Conservation (phyloP, 2,113 vertebrate genomes). For the Fregetta grallaria region DNA sequence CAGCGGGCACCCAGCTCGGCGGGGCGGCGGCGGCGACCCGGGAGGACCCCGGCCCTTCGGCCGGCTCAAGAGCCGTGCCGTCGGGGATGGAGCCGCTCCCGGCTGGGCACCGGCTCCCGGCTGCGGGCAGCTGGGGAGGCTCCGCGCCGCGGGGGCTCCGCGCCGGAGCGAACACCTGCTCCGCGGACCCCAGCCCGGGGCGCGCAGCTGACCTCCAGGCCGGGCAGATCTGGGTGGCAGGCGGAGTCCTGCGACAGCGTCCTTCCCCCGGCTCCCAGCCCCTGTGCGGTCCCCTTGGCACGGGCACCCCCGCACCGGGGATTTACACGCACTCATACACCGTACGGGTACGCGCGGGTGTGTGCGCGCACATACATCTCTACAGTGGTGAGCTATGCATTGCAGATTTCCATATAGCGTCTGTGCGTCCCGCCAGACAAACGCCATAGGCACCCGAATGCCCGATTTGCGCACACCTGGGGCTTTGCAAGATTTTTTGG, state of each 20-base stretch:
- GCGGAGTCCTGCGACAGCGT: not conserved
- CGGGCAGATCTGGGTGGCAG: not conserved
- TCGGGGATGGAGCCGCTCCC: not conserved
- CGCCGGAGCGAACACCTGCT: not conserved
- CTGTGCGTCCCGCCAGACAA: not conserved
- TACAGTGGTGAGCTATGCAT: fast-evolving
- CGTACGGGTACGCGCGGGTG: no score
- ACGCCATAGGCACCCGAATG: fast-evolving
- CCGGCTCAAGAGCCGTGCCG: not conserved
- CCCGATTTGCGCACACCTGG: fast-evolving
- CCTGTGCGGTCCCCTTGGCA: fast-evolving
- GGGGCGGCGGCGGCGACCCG: not conserved
- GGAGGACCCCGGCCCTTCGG: not conserved
- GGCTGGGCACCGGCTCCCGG: not conserved
- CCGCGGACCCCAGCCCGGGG: fast-evolving
- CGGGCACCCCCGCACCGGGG: not conserved
- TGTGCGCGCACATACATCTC: not conserved
- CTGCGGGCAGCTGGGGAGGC: not conserved
- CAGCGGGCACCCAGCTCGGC: not conserved
- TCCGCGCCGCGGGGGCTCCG: not conserved
- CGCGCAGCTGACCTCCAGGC: not conserved
- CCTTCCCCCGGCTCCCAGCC: not conserved
- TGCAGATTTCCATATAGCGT: fast-evolving
- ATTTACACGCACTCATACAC: not conserved
- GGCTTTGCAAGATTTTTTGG: not conserved